Percentiles rank a stretch among this genome's conserved stretches.
phyloP scores from a whole-genome alignment of 2,797 vertebrate genomes.

The Acanthiza pusilla region DNA sequence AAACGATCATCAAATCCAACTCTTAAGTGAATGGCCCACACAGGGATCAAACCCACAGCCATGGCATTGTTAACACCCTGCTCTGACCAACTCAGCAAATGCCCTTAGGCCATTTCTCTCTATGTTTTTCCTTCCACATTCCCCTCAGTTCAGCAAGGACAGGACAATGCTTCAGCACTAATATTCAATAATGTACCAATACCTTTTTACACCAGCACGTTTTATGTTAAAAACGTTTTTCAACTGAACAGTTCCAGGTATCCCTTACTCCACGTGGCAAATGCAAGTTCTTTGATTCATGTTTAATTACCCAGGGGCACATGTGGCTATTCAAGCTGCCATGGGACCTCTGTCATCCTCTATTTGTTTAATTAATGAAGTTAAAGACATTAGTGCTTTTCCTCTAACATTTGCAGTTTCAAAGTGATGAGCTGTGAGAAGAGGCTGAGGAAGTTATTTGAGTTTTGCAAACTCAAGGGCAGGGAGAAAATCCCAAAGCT shows the following conservation, averaged over 20 bases:
- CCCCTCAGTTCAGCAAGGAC: accelerated
- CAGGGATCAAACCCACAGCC: background rate
- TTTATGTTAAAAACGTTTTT: background rate
- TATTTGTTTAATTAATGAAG: background rate
- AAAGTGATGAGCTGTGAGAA: background rate
- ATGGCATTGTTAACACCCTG: background rate
- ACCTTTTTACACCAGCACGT: background rate
- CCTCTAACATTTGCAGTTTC: background rate
- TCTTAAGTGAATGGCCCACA: background rate
- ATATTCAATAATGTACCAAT: background rate
- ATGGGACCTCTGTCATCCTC: background rate
- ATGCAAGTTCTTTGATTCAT: background rate
- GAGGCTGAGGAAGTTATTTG: background rate
- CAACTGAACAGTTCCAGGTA: background rate
- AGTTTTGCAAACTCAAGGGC: background rate
- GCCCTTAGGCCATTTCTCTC: background rate
- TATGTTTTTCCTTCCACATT: background rate
- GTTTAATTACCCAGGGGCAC: background rate
- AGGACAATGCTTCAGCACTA: background rate
- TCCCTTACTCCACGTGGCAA: background rate
- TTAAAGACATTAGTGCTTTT: background rate
- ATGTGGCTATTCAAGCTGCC: background rate
- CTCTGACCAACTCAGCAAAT: background rate
- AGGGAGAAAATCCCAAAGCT: background rate
- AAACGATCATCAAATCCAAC: background rate